Base-by-base conservation (phyloP, 2,888 invertebrate species). In the Rugalucina vietnamica region DNA sequence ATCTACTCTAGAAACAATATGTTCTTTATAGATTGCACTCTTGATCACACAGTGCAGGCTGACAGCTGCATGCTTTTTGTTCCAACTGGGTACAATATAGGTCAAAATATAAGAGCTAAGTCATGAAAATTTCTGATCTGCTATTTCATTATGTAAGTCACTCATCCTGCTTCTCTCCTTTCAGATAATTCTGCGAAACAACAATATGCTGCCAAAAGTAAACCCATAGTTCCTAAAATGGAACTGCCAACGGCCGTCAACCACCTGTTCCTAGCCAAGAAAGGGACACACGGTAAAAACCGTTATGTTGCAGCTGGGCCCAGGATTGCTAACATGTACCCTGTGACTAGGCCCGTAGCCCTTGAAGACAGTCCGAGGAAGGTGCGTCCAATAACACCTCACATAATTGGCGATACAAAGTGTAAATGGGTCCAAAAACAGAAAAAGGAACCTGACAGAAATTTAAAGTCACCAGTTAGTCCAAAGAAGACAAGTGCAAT, bases 191-290 rank as follows among this genome's bases (percentile, higher is more conserved):
- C 91, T 76, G 91, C 92, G n/a, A 92, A 88, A 77, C 91, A 88
- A 24, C 88, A 88, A 57, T 65, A 34, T 65, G 84, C 88, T 8
- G 75, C 70, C 39, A 87, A 84, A 76, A 75, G 84, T 1, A 87
- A 90, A 69, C 88, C 91, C 4, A 86, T 93, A 43, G 89, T 92
- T 10, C 93, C 93, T 49, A 91, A 88, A 75, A 93, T 94, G 24
- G 93, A 93, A 81, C 89, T 91, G 21, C 93, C 94, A 0, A 89
- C 90, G 3, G 94, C 94, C 74, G 91, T 95, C 87, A 95, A 95
- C 84, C 95, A 95, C 79, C 88, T 95, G 80, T 94, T 94, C 81
- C 89, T 94, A 21, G 93, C 93, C 18, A 92, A 89, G 71, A 80
- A 83, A 43, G 81, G 76, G n/a, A 39, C 54, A 3, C 83, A 84